Evolutionary conservation across 2,888 invertebrate species (phyloP), one percentile per base, ranked within the genome.

Genomic region (Eudemis profundana): DNA sequence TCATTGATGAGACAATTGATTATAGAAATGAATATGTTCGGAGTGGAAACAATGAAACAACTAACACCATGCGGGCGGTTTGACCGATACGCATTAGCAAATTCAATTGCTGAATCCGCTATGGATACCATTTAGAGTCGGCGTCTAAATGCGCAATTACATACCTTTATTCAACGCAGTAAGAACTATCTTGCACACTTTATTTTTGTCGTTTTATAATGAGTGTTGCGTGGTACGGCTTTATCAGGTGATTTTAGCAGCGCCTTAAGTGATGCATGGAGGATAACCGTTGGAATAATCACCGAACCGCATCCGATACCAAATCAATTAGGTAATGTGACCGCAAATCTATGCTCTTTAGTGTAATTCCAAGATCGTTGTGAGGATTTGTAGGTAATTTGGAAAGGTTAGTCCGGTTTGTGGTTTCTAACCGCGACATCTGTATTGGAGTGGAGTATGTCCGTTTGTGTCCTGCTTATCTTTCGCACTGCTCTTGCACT

Each of bases 201-300:
- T 8, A 15, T 42, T 42, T 17, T 7, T 8, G 15, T 42, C 14
- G 40, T 42, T 27, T 27, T 27, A 7, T 27, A 42, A 8, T 42
- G 17, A 42, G 14, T 38, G 38, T 14, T 42, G 17, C 27, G 3
- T 17, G 7, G 38, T 5, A 38, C 14, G 14, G 14, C 14, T 38
- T 38, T 42, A 42, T 29, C 47, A 1, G 27, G 4, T 8, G 1
- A 23, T 47, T 4, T 23, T n/a, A 8, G 47, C 23, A 47, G 47
- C 47, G 27, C 27, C 7, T 38, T 38, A 38, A n/a, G 17, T 27
- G 27, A 49, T 15, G 15, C 47, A 14, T 49, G 10, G 29, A 33
- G 17, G 49, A 33, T 50, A 33, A 50, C 29, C 49, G 29, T 33
- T 29, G 15, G n/a, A n/a, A 29, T 29, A 17, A 27, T 27, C 27